Conservation (phyloP, 2,888 invertebrate species). For the Bugula neritina region DNA sequence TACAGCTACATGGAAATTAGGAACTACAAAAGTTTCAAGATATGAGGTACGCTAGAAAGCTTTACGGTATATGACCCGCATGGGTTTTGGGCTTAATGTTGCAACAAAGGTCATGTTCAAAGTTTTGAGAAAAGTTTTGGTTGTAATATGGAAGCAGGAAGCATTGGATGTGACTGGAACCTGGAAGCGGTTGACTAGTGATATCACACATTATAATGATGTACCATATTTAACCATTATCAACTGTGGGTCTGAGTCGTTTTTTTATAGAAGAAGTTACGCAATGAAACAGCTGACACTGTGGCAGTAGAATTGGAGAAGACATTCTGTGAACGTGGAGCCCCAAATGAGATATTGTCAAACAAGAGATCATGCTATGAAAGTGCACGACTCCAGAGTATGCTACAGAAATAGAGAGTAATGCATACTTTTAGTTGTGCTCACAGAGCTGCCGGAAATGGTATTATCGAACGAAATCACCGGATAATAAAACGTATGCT, state of each 20-base stretch:
- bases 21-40: conserved; percentile 26
- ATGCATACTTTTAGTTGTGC: conserved; percentile 9
- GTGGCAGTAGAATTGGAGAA: conserved; percentile 4
- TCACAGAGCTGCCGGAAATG: background rate
- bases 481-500: background rate
- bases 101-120: conserved; percentile 28
- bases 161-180: background rate
- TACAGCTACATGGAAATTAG: conserved; percentile 27
- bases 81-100: conserved; percentile 28
- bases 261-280: background rate
- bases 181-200: background rate
- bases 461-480: background rate
- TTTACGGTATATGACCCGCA: conserved; percentile 24
- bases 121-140: conserved; percentile 25
- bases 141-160: background rate
- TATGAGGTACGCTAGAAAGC: background rate
- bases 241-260: background rate
- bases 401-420: background rate
- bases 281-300: conserved; percentile 5
- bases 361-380: conserved; percentile 6
- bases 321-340: conserved; percentile 13
- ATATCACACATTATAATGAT: background rate
- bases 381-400: background rate
- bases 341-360: background rate
- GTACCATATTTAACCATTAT: conserved; percentile 7